A percentile compares a stretch with the other conserved stretches of the same genome.
Evolutionary conservation across 2,888 invertebrate genomes (phyloP).

Genomic region (Neuroscelio doddi): DNA sequence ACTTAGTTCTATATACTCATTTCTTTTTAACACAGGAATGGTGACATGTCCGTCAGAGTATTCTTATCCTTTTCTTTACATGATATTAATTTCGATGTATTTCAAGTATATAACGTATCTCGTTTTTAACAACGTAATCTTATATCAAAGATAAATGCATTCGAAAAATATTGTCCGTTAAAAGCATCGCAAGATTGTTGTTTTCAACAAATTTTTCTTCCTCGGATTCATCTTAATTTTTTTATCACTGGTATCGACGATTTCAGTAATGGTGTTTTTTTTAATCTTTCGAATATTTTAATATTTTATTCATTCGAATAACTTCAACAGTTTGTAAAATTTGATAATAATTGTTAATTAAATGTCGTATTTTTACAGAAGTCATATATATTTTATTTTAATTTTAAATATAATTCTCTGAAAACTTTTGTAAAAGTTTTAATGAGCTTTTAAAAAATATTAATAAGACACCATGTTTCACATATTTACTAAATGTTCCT

Average conservation of each 20-base stretch:
- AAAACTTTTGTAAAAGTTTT: too few species aligned
- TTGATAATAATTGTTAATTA: too few species aligned
- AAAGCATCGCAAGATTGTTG: too few species aligned
- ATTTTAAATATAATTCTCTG: too few species aligned
- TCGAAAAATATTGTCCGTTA: neutral
- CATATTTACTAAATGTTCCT: neutral
- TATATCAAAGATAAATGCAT: neutral
- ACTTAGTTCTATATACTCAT: constrained; percentile 55
- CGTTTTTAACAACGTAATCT: neutral
- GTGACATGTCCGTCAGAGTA: constrained; percentile 47
- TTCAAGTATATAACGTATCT: neutral
- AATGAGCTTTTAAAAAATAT: too few species aligned
- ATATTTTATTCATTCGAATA: too few species aligned
- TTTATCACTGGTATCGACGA: too few species aligned
- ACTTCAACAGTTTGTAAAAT: too few species aligned
- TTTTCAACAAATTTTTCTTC: constrained; percentile 1
- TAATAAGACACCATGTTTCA: constrained; percentile 1
- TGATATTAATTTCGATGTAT: constrained; percentile 23
- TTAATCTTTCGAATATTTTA: too few species aligned
- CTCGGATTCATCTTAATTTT: neutral
- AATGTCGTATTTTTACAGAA: too few species aligned
- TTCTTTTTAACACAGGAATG: constrained; percentile 58
- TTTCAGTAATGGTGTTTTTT: too few species aligned
- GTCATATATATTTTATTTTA: too few species aligned
- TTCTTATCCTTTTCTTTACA: constrained; percentile 30